Evolutionary conservation across 2,888 invertebrate species (phyloP), one percentile per base, ranked within the genome.

Genomic region (Ichneumoninae sp.): DNA sequence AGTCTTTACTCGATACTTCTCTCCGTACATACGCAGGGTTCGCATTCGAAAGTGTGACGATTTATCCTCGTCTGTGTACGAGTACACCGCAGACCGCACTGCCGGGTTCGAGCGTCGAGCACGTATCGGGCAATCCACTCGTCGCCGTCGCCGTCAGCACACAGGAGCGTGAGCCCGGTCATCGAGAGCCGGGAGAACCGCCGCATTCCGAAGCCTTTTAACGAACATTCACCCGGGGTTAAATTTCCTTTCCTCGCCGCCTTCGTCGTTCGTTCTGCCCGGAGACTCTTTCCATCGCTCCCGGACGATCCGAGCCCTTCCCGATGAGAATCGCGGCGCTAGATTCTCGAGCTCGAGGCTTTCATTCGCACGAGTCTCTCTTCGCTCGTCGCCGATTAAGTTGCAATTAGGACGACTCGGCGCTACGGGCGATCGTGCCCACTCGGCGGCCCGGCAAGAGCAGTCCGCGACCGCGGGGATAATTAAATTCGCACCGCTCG

Each of bases 131-230:
- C 33, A 33, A 30, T 33, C 16, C n/a, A 16, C 30, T 62, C 36
- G 47, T 62, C 30, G 62, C 22, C 33, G 47, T 62, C 30, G 62
- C 22, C 33, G 30, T 40, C 36, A 19, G 60, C 80, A 8, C 50
- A 44, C 70, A 72, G 50, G 30, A 66, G 72, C 72, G 19, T 16
- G 8, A 26, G 72, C 50, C 40, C 69, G 82, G 62, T 74, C 72
- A 78, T 50, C 60, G 78, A 69, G 68, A 69, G 76, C 30, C 26
- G 62, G 26, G 4, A 47, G 86, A 86, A 82, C 62, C 86, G 84
- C 77, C 74, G 86, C 89, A 89, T 89, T 89, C 89, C 89, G 81
- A 16, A 77, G 83, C 74, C 84, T 87, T 86, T 88, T 83, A 87
- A 89, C 89, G 86, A 87, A 83, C 78, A 68, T 74, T 78, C 82